These are phyloP conservation scores for Melanerpes formicivorus DNA, from an alignment of 2,113 vertebrate genomes.

Conservation along the genomic window DNA sequence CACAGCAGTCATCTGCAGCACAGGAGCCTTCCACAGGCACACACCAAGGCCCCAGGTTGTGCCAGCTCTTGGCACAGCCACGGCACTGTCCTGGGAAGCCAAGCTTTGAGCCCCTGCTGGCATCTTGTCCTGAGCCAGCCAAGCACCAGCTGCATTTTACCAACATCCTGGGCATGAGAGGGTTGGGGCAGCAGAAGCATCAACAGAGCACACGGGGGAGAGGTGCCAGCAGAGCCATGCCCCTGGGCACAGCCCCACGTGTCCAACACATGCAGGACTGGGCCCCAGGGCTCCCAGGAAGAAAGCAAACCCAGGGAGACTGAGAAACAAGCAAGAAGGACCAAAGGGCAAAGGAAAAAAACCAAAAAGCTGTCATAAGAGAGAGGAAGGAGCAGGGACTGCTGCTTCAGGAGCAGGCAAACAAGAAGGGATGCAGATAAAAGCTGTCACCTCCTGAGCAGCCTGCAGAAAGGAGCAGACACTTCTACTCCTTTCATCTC, in stretches of 20 bases:
- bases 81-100: fast-evolving
- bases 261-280: fast-evolving
- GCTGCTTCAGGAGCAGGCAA: background rate
- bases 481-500: background rate
- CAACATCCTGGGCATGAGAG: fast-evolving
- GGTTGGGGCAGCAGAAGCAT: background rate
- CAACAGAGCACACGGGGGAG: background rate
- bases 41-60: background rate
- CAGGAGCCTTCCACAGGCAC: background rate
- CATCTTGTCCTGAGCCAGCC: background rate
- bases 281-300: background rate
- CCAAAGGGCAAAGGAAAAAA: background rate
- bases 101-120: fast-evolving
- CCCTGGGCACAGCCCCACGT: background rate
- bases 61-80: background rate
- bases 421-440: background rate
- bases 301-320: background rate
- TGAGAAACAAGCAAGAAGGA: background rate
- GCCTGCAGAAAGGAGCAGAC: background rate
- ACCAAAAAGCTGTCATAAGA: background rate
- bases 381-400: background rate
- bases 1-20: background rate
- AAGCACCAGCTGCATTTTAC: background rate
- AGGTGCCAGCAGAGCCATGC: background rate
- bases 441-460: background rate